Evolutionary conservation across 2,113 vertebrate genomes (phyloP).

Genomic region (Pachyramphus minor): DNA sequence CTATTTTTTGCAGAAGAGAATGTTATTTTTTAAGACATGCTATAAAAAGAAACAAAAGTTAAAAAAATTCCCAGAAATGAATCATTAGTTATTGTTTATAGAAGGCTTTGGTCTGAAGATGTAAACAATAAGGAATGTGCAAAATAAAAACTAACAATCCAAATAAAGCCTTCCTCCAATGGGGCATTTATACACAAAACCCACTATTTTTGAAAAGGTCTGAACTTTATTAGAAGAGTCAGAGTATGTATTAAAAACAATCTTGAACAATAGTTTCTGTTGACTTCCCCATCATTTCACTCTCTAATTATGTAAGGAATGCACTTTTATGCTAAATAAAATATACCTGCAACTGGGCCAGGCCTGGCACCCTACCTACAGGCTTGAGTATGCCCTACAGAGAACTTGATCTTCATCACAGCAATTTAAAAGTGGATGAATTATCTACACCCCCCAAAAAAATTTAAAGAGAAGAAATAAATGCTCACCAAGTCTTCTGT

Average conservation of each 20-base stretch:
- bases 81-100: conserved; percentile 46
- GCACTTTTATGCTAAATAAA: background rate
- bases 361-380: background rate
- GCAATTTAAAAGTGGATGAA: background rate
- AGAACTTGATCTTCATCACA: background rate
- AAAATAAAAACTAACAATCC: conserved; percentile 51
- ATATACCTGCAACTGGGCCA: background rate
- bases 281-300: conserved; percentile 5
- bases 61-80: conserved; percentile 60
- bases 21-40: conserved; percentile 1
- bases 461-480: background rate
- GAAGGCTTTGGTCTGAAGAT: conserved; percentile 16
- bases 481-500: conserved; percentile 92
- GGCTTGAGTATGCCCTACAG: background rate
- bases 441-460: background rate
- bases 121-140: conserved; percentile 28
- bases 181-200: background rate
- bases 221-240: background rate
- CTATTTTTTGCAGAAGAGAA: background rate
- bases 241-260: background rate
- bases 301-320: background rate
- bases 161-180: conserved; percentile 31
- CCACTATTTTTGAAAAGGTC: conserved; percentile 5
- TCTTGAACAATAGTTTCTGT: conserved; percentile 23
- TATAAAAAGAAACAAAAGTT: conserved; percentile 39